Conservation (phyloP, 2,113 vertebrate genomes). For the Caranx ignobilis region DNA sequence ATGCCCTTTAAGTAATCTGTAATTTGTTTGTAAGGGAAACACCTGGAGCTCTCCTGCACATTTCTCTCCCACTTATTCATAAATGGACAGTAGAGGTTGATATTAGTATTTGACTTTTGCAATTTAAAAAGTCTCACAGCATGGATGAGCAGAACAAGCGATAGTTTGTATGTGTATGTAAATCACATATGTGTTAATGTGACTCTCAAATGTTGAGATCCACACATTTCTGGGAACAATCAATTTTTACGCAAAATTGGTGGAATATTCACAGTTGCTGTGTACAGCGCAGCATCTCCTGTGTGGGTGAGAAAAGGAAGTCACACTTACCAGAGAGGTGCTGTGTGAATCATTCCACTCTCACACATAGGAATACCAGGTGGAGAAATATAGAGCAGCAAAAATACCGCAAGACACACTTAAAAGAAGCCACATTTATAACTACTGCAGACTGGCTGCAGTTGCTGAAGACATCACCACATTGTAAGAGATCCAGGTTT, state of each 20-base stretch:
- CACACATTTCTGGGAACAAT: constrained; percentile 28
- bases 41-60: constrained; percentile 36
- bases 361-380: constrained; percentile 68
- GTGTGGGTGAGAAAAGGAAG: constrained; percentile 78
- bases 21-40: constrained; percentile 57
- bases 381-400: constrained; percentile 61
- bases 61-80: constrained; percentile 28
- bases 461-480: constrained; percentile 1
- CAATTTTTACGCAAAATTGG: constrained; percentile 46
- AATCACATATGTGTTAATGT: background rate
- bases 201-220: constrained; percentile 14
- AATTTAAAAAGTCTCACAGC: background rate
- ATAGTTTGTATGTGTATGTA: background rate
- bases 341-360: constrained; percentile 73
- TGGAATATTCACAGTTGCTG: constrained; percentile 59
- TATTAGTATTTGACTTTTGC: constrained; percentile 14
- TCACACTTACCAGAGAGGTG: constrained; percentile 73
- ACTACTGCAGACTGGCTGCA: background rate
- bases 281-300: constrained; percentile 58
- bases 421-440: constrained; percentile 43
- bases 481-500: background rate
- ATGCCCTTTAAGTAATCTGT: constrained; percentile 59
- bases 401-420: constrained; percentile 40
- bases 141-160: background rate
- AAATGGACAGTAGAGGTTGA: constrained; percentile 1